A percentile compares a stretch with the other conserved stretches of the same genome.
Evolutionary conservation across 2,113 vertebrate genomes (phyloP).

Genomic region (Phocoena sinus): DNA sequence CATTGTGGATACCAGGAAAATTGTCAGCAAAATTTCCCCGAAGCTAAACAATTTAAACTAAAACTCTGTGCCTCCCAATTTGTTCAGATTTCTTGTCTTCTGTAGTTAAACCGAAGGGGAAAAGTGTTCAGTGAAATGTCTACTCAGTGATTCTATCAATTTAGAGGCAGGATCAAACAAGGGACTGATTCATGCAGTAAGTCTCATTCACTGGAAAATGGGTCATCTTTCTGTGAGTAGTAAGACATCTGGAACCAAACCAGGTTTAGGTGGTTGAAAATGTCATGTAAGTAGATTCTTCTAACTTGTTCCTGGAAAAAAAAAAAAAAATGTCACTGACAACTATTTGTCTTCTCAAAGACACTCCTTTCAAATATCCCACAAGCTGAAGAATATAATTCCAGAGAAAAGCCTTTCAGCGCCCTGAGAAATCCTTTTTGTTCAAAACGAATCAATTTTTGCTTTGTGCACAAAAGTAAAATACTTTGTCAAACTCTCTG

Average conservation of each 20-base stretch:
- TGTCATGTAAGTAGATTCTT: conserved; percentile 53
- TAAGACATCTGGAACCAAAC: conserved; percentile 2
- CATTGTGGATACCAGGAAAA: background rate
- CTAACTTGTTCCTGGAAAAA: conserved; percentile 43
- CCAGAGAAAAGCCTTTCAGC: conserved; percentile 72
- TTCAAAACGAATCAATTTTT: conserved; percentile 71
- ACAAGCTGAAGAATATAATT: conserved; percentile 68
- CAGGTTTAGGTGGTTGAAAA: conserved; percentile 43
- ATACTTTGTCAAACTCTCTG: conserved; percentile 74
- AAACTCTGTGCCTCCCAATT: conserved; percentile 56
- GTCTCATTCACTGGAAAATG: background rate
- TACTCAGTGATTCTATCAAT: conserved; percentile 11
- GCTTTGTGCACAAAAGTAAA: conserved; percentile 72
- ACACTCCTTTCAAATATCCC: conserved; percentile 64
- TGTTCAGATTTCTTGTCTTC: conserved; percentile 54
- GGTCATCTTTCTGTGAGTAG: background rate
- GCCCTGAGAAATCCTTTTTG: conserved; percentile 73
- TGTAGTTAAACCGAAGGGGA: conserved; percentile 21
- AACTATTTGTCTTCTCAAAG: conserved; percentile 73
- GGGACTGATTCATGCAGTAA: background rate
- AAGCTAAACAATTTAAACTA: conserved; percentile 60
- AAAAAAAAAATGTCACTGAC: conserved; percentile 44
- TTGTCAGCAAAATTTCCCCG: conserved; percentile 62
- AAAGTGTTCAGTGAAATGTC: background rate
- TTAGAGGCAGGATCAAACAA: conserved; percentile 43